Conservation (phyloP, 1,140 invertebrate genomes). For the Brachionus plicatilis region DNA sequence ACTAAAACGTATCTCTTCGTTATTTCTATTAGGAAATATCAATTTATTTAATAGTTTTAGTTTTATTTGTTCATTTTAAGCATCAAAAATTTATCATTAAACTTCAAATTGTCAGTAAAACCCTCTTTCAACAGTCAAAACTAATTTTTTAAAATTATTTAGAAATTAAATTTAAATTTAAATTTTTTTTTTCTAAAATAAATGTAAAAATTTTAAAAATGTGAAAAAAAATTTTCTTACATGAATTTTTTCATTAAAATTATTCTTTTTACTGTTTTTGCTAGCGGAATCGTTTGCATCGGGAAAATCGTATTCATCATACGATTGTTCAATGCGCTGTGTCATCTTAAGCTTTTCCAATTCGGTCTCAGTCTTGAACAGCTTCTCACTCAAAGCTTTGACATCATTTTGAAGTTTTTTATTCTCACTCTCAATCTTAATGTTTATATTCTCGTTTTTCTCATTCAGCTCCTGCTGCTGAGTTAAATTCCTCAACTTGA, state of each 20-base stretch:
- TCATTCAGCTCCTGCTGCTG: slow-evolving; percentile 6
- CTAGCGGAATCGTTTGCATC: neutral
- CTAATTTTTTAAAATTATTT: too few species aligned
- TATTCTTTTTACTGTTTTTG: neutral
- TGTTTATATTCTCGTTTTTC: slow-evolving; percentile 13
- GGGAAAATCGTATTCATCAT: slow-evolving; percentile 2
- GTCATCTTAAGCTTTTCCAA: slow-evolving; percentile 7
- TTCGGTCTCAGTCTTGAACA: slow-evolving; percentile 29
- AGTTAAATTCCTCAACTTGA: slow-evolving; percentile 8
- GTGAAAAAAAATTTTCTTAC: neutral
- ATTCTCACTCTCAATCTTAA: slow-evolving; percentile 31
- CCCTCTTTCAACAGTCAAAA: too few species aligned
- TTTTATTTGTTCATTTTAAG: too few species aligned
- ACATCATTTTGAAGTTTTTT: slow-evolving; percentile 15
- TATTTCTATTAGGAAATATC: too few species aligned
- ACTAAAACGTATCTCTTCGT: too few species aligned
- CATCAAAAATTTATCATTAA: too few species aligned
- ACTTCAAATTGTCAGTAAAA: too few species aligned
- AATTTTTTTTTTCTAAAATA: too few species aligned
- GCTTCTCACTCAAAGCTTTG: neutral
- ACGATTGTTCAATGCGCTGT: slow-evolving; percentile 8
- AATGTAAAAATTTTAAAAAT: too few species aligned
- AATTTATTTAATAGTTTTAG: too few species aligned
- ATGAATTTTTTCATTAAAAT: slow-evolving; percentile 30
- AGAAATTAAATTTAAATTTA: too few species aligned